Base-by-base conservation (phyloP, 2,113 vertebrate genomes). In the Apteryx owenii region DNA sequence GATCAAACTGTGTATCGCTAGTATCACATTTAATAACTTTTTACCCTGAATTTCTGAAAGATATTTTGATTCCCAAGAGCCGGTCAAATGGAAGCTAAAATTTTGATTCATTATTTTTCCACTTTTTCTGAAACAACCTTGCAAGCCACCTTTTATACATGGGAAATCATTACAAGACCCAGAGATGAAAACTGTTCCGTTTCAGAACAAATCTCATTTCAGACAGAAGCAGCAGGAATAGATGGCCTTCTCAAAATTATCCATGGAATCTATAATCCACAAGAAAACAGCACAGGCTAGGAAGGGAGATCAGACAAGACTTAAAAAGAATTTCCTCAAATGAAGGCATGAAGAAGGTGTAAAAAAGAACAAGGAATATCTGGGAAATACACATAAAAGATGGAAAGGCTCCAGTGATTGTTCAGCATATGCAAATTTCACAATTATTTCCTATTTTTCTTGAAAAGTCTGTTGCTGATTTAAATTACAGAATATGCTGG, bases 1-100 rank as follows among this genome's bases (percentile, higher is more conserved):
- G 91, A 97, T 93, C 90, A 95, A 83, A 88, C 4, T 29, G 51
- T 88, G 15, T 88, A 89, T 70, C 7, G 1, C 75, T 40, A 61
- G 60, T 81, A 64, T 40, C 78, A 83, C 79, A 68, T 85, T 93
- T 95, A 54, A 88, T 72, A 38, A 84, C 64, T 65, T 86, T 95
- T 93, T 89, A 89, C 80, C 56, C 75, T 33, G 77, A 83, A 71
- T 69, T 85, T 86, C 54, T 77, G 69, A 23, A 77, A 82, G 25
- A 92, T 66, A 69, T 78, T 72, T 96, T 88, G 62, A 69, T 88
- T 92, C 86, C 33, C 66, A 40, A 73, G 60, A 70, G 69, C 48
- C 68, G 44, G 62, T 87, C 65, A 79, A 68, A 69, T 2, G 11
- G 66, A 89, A 90, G 29, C 40, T 65, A 73, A 95, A 80, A 56